Evolutionary conservation across 2,113 vertebrate species (phyloP).

Genomic region (Oreochromis tanganicae): DNA sequence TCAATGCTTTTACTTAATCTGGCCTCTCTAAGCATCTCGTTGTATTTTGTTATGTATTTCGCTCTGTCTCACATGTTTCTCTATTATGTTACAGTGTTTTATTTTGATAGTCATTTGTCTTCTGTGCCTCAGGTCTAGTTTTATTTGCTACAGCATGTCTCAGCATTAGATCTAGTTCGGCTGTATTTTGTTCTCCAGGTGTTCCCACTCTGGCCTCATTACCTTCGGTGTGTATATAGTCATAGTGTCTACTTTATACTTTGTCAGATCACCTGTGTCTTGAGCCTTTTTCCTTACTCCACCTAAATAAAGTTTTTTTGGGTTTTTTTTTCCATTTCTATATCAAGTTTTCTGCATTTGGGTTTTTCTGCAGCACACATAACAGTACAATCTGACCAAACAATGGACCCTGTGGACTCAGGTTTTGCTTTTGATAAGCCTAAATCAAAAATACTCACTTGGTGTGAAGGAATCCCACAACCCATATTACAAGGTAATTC

Average conservation of each 20-base stretch:
- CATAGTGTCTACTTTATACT: not conserved
- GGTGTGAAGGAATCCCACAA: not conserved
- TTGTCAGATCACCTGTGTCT: not conserved
- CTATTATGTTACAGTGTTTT: not conserved
- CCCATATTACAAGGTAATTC: not conserved
- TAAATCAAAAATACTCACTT: not conserved
- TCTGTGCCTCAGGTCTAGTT: not conserved
- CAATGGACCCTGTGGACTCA: not conserved
- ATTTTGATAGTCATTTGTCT: not conserved
- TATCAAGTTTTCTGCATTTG: not conserved
- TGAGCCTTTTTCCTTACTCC: not conserved
- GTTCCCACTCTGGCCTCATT: not conserved
- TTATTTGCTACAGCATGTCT: not conserved
- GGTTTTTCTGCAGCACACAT: not conserved
- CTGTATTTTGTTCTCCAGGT: not conserved
- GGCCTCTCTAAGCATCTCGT: not conserved
- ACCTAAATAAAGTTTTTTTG: not conserved
- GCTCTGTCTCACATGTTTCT: not conserved
- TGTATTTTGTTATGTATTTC: not conserved
- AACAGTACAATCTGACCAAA: not conserved
- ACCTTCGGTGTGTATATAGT: not conserved
- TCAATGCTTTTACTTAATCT: not conserved
- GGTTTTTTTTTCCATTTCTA: not conserved
- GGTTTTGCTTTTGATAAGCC: not conserved
- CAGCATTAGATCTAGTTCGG: not conserved